These are phyloP conservation scores for Alviniconcha strummeri DNA, from an alignment of 2,888 invertebrate genomes.

Conservation along the genomic window DNA sequence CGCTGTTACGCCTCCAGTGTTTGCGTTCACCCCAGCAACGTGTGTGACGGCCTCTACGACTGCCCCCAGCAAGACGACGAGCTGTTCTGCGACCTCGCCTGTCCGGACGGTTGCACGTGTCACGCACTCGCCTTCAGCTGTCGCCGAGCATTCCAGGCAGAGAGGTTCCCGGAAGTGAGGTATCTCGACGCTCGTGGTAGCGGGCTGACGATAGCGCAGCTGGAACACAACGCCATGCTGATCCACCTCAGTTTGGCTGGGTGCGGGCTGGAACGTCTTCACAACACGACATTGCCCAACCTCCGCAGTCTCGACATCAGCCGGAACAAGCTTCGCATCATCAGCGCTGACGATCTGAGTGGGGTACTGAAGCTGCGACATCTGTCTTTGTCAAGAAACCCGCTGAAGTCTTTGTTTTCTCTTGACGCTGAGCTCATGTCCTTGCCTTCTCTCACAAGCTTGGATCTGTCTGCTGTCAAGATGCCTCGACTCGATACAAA, in stretches of 20 bases:
- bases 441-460: no score
- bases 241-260: not conserved
- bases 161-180: not conserved
- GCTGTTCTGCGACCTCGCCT: constrained; percentile 12
- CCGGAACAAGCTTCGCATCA: not conserved
- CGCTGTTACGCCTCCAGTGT: not conserved
- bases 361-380: not conserved
- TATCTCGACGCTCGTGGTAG: constrained; percentile 2
- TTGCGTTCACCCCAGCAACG: not conserved
- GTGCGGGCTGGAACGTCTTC: not conserved
- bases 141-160: not conserved
- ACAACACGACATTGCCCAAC: not conserved
- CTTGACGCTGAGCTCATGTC: no score
- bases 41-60: constrained; percentile 9
- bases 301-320: not conserved
- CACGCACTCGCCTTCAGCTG: not conserved
- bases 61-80: constrained; percentile 12
- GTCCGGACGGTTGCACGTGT: not conserved
- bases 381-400: no score
- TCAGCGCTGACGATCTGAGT: not conserved
- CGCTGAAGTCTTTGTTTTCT: no score
- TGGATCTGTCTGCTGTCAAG: not conserved
- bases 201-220: not conserved
- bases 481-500: not conserved
- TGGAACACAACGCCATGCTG: not conserved